phyloP scores from a whole-genome alignment of 2,113 vertebrate species.

The Proteles cristata region DNA sequence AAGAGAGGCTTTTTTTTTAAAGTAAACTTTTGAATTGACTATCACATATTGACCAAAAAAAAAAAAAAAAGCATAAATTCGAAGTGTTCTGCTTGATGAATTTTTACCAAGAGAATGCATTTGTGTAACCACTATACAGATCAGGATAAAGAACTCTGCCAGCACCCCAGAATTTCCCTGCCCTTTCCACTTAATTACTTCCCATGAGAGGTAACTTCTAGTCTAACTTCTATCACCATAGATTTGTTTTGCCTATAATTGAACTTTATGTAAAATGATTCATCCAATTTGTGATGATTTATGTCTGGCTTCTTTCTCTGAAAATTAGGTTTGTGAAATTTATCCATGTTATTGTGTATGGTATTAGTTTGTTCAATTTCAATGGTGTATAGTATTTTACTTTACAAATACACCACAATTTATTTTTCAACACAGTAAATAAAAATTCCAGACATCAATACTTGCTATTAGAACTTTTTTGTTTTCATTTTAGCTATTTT shows the following conservation, averaged over 20 bases:
- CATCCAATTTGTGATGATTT: neutral
- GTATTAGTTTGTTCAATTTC: neutral
- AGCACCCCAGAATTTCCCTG: neutral
- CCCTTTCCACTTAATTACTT: neutral
- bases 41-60: neutral
- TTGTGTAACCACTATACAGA: neutral
- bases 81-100: neutral
- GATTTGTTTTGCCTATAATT: neutral
- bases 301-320: constrained; percentile 14
- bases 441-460: neutral
- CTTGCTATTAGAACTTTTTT: neutral
- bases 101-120: neutral
- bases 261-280: neutral
- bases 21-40: constrained; percentile 50
- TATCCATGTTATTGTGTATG: neutral
- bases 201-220: neutral
- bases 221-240: neutral
- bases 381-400: neutral
- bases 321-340: constrained; percentile 24
- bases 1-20: constrained; percentile 26
- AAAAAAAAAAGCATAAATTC: neutral
- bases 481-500: neutral
- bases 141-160: neutral
- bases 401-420: neutral
- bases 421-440: neutral